Base-by-base conservation (phyloP, 2,888 invertebrate species). In the Andrena bicolor region DNA sequence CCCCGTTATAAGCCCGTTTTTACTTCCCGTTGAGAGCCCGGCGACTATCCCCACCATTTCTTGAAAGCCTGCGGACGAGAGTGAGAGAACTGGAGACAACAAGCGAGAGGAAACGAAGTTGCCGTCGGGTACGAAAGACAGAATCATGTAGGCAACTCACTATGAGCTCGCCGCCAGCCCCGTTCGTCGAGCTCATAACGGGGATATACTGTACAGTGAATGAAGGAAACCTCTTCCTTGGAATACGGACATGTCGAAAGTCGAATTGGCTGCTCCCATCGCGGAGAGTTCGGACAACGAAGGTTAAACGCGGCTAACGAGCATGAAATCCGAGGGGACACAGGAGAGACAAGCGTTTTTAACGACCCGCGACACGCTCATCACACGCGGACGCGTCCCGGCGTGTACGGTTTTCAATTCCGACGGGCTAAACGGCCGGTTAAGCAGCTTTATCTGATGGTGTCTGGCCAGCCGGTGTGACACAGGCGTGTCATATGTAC, bases 371-470 rank as follows among this genome's bases (percentile, higher is more conserved):
- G 35, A 49, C 23, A 32, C 30, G 63, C 56, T 48, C 53, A 49
- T 49, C 56, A 58, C 76, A 69, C 63, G 64, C 49, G 23, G 23
- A 61, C 28, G 60, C 73, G n/a, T 71, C 51, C 58, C 35, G 60
- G 51, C 23, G 23, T 72, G 26, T 30, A 68, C 63, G 49, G 63
- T 71, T 68, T 64, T 79, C 82, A 53, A 69, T 76, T 66, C 48
- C 13, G 53, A 35, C 73, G 49, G 10, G 70, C 72, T 78, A 82
- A 85, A 74, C 74, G 80, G 60, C 49, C 72, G 65, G 70, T 81
- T 73, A 85, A 80, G 61, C 56, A 56, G 58, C 61, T 63, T 85
- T 84, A 86, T 86, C 86, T 75, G 85, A 86, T 83, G 80, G 26
- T 32, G 56, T 51, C 66, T 63, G 76, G n/a, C 71, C 74, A 75